Conservation (phyloP, 2,888 invertebrate species). For the Dynastes hyllus region DNA sequence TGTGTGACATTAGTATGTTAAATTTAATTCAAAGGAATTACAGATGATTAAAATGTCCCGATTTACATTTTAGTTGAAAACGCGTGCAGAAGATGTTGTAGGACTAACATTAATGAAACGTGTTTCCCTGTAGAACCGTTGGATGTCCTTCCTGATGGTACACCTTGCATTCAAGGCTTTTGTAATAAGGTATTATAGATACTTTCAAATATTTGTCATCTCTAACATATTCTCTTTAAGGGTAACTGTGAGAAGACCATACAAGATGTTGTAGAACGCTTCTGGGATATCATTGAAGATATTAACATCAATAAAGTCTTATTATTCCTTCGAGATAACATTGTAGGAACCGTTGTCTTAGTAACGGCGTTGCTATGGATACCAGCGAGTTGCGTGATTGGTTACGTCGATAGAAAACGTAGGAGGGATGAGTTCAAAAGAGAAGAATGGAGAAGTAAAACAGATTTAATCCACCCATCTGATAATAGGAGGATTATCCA, state of each 20-base stretch:
- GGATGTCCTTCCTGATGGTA: constrained; percentile 93
- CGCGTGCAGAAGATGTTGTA: constrained; percentile 95
- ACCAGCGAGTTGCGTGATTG: constrained; percentile 91
- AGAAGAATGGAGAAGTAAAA: constrained; percentile 81
- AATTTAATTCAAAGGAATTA: no score
- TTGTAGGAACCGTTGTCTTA: constrained; percentile 93
- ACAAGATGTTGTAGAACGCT: constrained; percentile 95
- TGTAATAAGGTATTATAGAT: constrained; percentile 87
- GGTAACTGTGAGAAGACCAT: constrained; percentile 95
- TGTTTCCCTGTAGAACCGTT: constrained; percentile 92
- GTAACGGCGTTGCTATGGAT: constrained; percentile 96
- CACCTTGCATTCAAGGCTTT: constrained; percentile 97
- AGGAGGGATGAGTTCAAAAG: constrained; percentile 82
- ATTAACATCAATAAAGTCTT: constrained; percentile 95
- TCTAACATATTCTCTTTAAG: constrained; percentile 69
- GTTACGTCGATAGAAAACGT: constrained; percentile 87
- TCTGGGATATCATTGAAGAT: constrained; percentile 98
- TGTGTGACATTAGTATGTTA: constrained; percentile 91
- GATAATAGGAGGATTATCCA: constrained; percentile 82
- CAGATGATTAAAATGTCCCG: constrained; percentile 7
- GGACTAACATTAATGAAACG: constrained; percentile 92
- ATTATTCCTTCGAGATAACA: constrained; percentile 91
- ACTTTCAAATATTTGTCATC: neutral
- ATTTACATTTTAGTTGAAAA: constrained; percentile 80
- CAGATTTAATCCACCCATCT: constrained; percentile 83